Evolutionary conservation across 2,888 invertebrate genomes (phyloP).

Genomic region (Eupithecia insigniata): DNA sequence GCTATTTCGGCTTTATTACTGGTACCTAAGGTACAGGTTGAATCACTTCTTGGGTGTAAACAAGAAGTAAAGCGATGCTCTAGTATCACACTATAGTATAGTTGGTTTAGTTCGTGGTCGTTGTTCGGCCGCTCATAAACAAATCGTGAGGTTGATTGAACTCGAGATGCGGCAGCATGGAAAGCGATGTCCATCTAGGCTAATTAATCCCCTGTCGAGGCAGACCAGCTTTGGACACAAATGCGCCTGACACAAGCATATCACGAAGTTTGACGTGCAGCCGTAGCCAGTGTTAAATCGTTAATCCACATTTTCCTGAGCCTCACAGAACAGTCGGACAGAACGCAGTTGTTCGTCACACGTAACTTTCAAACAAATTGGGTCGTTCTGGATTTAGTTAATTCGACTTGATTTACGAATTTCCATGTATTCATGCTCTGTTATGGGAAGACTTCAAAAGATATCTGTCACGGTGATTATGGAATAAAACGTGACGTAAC

Average conservation of each 20-base stretch:
- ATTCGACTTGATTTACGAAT: slow-evolving; percentile 21
- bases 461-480: slow-evolving; percentile 29
- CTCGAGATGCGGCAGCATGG: slow-evolving; percentile 50
- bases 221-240: slow-evolving; percentile 49
- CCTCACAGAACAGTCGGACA: slow-evolving; percentile 1
- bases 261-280: slow-evolving; percentile 45
- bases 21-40: slow-evolving; percentile 24
- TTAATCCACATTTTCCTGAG: slow-evolving; percentile 32
- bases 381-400: slow-evolving; percentile 21
- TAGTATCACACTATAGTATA: slow-evolving; percentile 7
- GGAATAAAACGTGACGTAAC: slow-evolving; percentile 20
- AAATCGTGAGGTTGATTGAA: slow-evolving; percentile 67
- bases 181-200: slow-evolving; percentile 53
- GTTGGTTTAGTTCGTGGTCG: slow-evolving; percentile 22
- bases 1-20: slow-evolving; percentile 50
- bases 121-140: slow-evolving; percentile 60
- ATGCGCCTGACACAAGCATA: slow-evolving; percentile 43
- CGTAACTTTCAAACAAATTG: slow-evolving; percentile 29
- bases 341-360: slow-evolving; percentile 27
- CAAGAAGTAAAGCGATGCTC: slow-evolving; percentile 17
- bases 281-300: slow-evolving; percentile 37
- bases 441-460: slow-evolving; percentile 18
- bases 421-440: slow-evolving; percentile 15
- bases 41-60: slow-evolving; percentile 23
- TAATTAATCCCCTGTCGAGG: slow-evolving; percentile 51